Base-by-base conservation (phyloP, 2,797 vertebrate species). In the Tadarida brasiliensis region DNA sequence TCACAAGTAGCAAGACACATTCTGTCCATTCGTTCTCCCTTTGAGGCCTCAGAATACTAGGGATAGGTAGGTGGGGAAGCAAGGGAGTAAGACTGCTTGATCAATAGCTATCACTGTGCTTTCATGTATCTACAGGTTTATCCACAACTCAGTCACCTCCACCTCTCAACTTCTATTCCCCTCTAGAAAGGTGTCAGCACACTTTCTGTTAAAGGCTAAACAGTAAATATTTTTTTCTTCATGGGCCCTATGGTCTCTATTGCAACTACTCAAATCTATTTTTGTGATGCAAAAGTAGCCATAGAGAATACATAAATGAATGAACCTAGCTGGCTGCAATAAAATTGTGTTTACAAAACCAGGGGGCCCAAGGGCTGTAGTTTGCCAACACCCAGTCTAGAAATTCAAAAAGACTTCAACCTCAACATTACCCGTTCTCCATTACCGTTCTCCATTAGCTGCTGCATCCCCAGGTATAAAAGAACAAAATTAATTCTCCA, bases 271-370 rank as follows among this genome's bases (percentile, higher is more conserved):
- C 30, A 82, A 59, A 33, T 74, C 54, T 59, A 12, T 57, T 68
- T 71, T 59, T 65, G 12, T 35, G 8, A 0, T 19, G 26, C 3
- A 51, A 56, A 71, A 35, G 9, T 35, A 83, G 19, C 68, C 56
- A 56, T 11, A 56, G 9, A 77, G 19, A 70, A 73, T 67, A 39
- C 9, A 82, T 85, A 90, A 81, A 89, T 84, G 30, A 92, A 86
- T 73, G 26, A 49, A 26, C 7, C 35, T 39, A 59, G 68, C 28
- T 89, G 30, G 19, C 89, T 86, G 89, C 20, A 89, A 61, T 65
- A 91, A 83, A 86, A 94, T 47, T 77, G 59, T 92, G 56, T 96
- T 71, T 77, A 59, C 22, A 84, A 93, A 96, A 91, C 22, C 7
- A 91, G 57, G 54, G 57, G 33, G 26, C 17, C 76, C 47, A 87